Base-by-base conservation (phyloP, 2,888 invertebrate species). In the Leptinotarsa haldemani region DNA sequence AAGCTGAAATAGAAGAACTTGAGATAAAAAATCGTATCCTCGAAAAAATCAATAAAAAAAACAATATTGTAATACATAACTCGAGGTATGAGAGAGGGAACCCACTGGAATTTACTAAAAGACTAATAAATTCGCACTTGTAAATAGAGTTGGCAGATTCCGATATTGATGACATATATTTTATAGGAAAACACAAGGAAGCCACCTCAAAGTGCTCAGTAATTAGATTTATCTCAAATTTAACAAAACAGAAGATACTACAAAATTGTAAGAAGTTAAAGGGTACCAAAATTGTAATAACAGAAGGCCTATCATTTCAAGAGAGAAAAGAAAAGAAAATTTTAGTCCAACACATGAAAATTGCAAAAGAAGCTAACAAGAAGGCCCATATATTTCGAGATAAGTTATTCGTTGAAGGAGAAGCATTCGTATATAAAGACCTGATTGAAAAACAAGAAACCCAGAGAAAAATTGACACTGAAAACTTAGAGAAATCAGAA, bases 181-280 rank as follows among this genome's bases (percentile, higher is more conserved):
- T 65, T n/a, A 65, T 65, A 13, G 4, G 47, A 18, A 47, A 16
- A 47, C 12, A 18, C 20, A 18, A 65, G 18, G 46, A 47, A 18
- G 22, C 22, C 22, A 65, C 46, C n/a, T 47, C 65, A n/a, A 65
- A 46, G 18, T 47, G 18, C 13, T 47, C 48, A 18, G 65, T 15
- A 9, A 47, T 65, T n/a, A 65, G 46, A 65, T 65, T 65, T 20
- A 7, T 46, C 13, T 65, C 65, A 7, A 47, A n/a, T 47, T 18
- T 65, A 46, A 65, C 46, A 13, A 65, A 48, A 65, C 46, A 16
- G 40, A 3, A 18, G 3, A 18, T 65, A 20, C 18, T 65, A 47
- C 12, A 46, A 46, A 65, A 65, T 40, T 65, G 65, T 20, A 13
- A 65, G 4, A n/a, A n/a, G 3, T 47, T 65, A 2, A 65, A 65